Conservation (phyloP, 2,113 vertebrate genomes). For the Perccottus glenii region DNA sequence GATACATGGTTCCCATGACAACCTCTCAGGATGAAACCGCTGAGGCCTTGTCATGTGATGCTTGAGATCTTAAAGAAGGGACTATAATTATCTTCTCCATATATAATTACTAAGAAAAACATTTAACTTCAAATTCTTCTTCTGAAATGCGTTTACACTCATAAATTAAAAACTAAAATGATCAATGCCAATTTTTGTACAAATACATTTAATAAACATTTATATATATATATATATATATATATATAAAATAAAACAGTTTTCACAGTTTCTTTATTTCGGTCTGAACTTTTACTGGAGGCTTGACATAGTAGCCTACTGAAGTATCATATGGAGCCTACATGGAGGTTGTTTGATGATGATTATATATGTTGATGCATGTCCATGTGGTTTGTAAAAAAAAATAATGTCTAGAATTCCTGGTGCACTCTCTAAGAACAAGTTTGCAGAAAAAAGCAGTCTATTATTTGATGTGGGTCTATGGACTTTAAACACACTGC, state of each 20-base stretch:
- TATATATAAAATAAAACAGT: too few species aligned
- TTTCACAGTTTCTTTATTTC: too few species aligned
- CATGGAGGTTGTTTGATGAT: constrained; percentile 65
- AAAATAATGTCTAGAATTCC: constrained; percentile 61
- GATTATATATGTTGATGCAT: constrained; percentile 45
- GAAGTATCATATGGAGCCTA: constrained; percentile 56
- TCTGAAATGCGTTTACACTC: not conserved
- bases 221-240: too few species aligned
- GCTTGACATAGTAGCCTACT: constrained; percentile 62
- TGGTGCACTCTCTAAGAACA: constrained; percentile 58
- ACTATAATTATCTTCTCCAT: constrained; percentile 33
- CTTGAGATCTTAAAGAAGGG: constrained; percentile 57
- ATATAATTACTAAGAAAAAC: constrained; percentile 1
- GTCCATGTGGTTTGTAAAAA: constrained; percentile 54
- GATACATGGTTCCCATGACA: constrained; percentile 79
- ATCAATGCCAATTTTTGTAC: too few species aligned
- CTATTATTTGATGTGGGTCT: constrained; percentile 74
- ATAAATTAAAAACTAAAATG: too few species aligned
- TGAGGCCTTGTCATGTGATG: constrained; percentile 74
- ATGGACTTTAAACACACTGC: constrained; percentile 45
- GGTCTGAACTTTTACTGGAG: not conserved
- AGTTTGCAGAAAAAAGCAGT: constrained; percentile 46
- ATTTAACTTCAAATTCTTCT: not conserved
- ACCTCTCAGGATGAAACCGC: constrained; percentile 73
- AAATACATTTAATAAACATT: not conserved